Base-by-base conservation (phyloP, 2,888 invertebrate species). In the Tipula unca region DNA sequence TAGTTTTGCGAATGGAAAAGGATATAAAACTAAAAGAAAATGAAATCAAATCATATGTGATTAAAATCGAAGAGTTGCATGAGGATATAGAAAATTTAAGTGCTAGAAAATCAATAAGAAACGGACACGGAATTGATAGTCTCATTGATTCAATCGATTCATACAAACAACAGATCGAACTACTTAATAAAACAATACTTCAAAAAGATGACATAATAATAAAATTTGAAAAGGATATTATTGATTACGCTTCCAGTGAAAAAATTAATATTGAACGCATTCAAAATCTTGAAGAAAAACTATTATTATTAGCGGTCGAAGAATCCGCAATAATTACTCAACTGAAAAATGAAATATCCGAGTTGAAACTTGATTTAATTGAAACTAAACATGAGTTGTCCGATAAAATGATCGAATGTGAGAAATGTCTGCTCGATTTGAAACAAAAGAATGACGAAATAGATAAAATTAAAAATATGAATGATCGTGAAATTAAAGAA, bases 331-430 rank as follows among this genome's bases (percentile, higher is more conserved):
- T 86, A 1, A 42, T 84, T 17, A 32, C 4, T 32, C n/a, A 83
- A 32, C 6, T 17, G 82, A 85, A 48, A 35, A 82, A 85, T 3
- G 91, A 92, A 86, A 86, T 92, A 0, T 91, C 92, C 87, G 87
- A 89, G 6, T 87, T 92, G 20, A 92, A 91, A 4, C 90, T 91
- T 1, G 89, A 92, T 87, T 87, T 92, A 0, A 92, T 92, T 87
- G 92, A 93, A 87, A 92, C 91, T 86, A 93, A 92, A 87, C 92
- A 91, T 0, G 93, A 92, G 86, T 87, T 91, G 0, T 89, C 90
- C 29, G 90, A 91, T 69, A 90, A 90, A 20, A 91, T 91, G 32
- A 87, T 91, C 8, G 89, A 89, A 6, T 91, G 91, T 86, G 88
- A 91, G 13, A 90, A 90, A 82, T 89, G 88, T 48, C 89, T 90